Evolutionary conservation across 2,113 vertebrate genomes (phyloP), one percentile per base, ranked within the genome.

Genomic region (Pygoscelis adeliae): DNA sequence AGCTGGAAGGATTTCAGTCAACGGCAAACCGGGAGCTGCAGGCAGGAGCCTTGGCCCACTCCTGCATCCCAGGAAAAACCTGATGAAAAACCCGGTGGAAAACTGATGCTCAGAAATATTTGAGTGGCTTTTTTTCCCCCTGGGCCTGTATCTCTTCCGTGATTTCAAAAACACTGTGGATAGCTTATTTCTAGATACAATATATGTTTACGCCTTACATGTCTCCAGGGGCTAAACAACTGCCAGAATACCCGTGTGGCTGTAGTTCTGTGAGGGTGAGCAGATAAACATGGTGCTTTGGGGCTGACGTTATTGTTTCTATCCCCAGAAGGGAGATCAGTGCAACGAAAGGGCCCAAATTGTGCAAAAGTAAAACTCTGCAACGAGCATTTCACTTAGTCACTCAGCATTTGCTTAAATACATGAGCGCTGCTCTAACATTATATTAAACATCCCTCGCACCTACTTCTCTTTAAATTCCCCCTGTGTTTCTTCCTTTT

Each of bases 91-190:
- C 11, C 13, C 52, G 14, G 23, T 70, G 79, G 46, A 40, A 58
- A 84, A 52, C 21, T 32, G 32, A 9, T 53, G 42, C 21, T 27
- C 27, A 15, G 30, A 58, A 79, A 74, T 58, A 53, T 11, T 5
- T 8, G 13, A 65, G 26, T 52, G 23, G 14, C 5, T 67, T 25
- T 13, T 25, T 26, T 18, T 10, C 8, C 2, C 22, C 8, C 12
- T 2, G 0, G 21, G 22, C 61, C 61, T 82, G 36, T 36, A 8
- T 44, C 65, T 44, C 56, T 58, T 30, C 44, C 0, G 0, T 85
- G 42, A 30, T 53, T 56, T 49, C 5, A 5, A 47, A 92, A 52
- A 3, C 44, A 27, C 65, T 0, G 0, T 70, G 47, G 34, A 6
- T 3, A 25, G 23, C 56, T 90, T 42, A 12, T 83, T 95, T 92